Percentiles rank a stretch among this genome's conserved stretches.
These are phyloP conservation scores for Drosophila anceps DNA, from an alignment of 2,888 invertebrate species.

Conservation along the genomic window DNA sequence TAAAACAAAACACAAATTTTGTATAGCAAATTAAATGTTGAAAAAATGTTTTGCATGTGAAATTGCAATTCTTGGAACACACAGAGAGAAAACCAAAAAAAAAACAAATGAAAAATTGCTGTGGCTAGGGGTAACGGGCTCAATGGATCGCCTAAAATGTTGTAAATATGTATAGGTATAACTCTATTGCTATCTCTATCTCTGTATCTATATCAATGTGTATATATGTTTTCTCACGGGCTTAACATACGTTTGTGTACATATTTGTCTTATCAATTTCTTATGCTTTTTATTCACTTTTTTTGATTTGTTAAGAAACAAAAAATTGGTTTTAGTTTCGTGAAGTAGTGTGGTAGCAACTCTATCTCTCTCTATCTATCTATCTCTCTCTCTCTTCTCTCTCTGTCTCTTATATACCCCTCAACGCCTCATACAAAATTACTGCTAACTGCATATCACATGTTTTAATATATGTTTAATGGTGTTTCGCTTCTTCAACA, in stretches of 20 bases:
- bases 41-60: slow-evolving; percentile 45
- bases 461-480: slow-evolving; percentile 56
- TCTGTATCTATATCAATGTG: slow-evolving; percentile 7
- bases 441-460: slow-evolving; percentile 48
- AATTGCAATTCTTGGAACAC: slow-evolving; percentile 22
- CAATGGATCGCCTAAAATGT: slow-evolving; percentile 3
- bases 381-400: not conserved
- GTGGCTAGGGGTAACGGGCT: slow-evolving; percentile 10
- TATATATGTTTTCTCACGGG: slow-evolving; percentile 14
- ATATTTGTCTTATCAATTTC: slow-evolving; percentile 29
- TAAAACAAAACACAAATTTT: slow-evolving; percentile 12
- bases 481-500: slow-evolving; percentile 56
- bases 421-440: slow-evolving; percentile 29
- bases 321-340: slow-evolving; percentile 27
- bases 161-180: slow-evolving; percentile 1
- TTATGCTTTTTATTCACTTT: slow-evolving; percentile 2
- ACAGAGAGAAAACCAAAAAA: not conserved
- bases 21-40: slow-evolving; percentile 43
- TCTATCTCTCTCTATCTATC: slow-evolving; percentile 12
- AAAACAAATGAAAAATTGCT: not conserved
- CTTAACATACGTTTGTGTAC: slow-evolving; percentile 29
- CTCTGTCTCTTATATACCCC: slow-evolving; percentile 34
- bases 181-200: not conserved
- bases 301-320: not conserved
- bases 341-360: slow-evolving; percentile 56